Evolutionary conservation across 2,113 vertebrate species (phyloP), one percentile per base, ranked within the genome.

Genomic region (Caranx ignobilis): DNA sequence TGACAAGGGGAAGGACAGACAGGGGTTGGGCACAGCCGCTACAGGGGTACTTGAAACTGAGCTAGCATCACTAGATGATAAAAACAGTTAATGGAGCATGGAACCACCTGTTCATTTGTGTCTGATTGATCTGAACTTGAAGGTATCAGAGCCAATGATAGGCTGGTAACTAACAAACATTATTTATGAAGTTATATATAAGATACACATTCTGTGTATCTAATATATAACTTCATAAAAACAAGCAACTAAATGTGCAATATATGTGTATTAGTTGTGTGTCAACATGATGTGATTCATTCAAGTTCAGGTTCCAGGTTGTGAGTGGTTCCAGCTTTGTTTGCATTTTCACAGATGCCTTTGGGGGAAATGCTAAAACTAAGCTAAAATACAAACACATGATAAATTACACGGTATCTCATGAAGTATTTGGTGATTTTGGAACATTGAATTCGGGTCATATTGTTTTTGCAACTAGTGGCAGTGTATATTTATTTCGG

Each of bases 401-500:
- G 52, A 3, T 26, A 11, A 45, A 70, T 21, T 8, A 55, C 21
- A 45, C 48, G 48, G 13, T 6, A 37, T 39, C 45, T n/a, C 37
- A 34, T 32, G 47, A 12, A 37, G 5, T 52, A 32, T 12, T 5
- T 12, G 12, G 34, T 26, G 39, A 52, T 48, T 79, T 45, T 67
- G 71, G n/a, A 69, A 55, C 34, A 52, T 43, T 68, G 57, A 62
- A 21, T 54, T 64, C 16, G 8, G 43, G 59, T 77, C 67, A 63
- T 60, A 45, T 15, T 65, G 67, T 54, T 70, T 60, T 48, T 79
- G 67, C 45, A 83, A 77, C 37, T 45, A 68, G 2, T 9, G 60
- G 59, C 48, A 57, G 54, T 52, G 47, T 39, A 59, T 67, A 32
- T 82, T 77, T 82, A 57, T 69, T 43, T 67, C 48, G 6, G 54